Conservation (phyloP, 2,113 vertebrate species). For the Clinocottus analis region DNA sequence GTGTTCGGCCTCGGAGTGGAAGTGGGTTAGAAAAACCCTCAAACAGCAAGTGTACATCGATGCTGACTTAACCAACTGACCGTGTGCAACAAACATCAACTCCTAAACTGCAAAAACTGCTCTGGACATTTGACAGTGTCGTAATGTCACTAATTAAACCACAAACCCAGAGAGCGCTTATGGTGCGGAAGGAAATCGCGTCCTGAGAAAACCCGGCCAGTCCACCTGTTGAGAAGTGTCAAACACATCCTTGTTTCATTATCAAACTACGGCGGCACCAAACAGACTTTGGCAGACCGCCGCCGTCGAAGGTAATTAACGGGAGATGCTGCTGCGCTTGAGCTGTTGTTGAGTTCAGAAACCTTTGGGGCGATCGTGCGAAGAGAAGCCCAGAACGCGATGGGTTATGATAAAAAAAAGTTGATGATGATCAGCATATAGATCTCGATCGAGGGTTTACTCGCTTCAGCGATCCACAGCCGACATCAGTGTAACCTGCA, state of each 20-base stretch:
- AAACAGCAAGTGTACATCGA: background rate
- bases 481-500: no score
- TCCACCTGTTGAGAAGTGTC: background rate
- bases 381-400: no score
- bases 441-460: no score
- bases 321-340: no score
- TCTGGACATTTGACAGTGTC: background rate
- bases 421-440: no score
- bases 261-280: background rate
- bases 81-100: background rate
- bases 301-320: background rate
- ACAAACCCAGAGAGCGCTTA: no score
- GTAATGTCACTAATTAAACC: background rate
- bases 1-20: background rate
- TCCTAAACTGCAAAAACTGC: background rate
- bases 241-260: background rate
- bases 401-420: no score
- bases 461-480: no score
- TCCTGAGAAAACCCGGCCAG: background rate
- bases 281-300: background rate
- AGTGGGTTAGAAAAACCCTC: background rate
- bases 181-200: no score
- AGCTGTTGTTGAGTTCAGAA: no score
- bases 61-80: background rate
- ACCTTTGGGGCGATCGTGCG: no score